Percentiles rank a stretch among this genome's conserved stretches.
phyloP scores from a whole-genome alignment of 1,140 invertebrate species.

The Eciton burchellii region DNA sequence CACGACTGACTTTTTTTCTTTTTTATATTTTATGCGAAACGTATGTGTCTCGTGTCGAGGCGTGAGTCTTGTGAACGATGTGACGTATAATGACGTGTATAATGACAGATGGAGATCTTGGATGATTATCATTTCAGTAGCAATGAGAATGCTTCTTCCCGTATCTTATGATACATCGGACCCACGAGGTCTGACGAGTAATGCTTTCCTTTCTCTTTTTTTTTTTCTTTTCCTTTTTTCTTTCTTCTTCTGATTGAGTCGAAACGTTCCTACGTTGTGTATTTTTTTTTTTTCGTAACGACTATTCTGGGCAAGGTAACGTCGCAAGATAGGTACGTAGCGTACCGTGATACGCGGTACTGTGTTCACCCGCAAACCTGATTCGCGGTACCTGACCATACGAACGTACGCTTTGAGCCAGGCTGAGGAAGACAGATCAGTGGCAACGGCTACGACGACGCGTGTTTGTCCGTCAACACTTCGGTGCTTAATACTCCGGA shows the following conservation, averaged over 20 bases:
- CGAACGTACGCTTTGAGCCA: neutral
- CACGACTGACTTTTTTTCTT: constrained; percentile 58
- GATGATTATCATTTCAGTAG: constrained; percentile 56
- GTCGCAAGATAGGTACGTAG: constrained; percentile 58
- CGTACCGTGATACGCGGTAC: constrained; percentile 59
- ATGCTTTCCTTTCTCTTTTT: constrained; percentile 40
- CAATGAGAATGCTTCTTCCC: constrained; percentile 55
- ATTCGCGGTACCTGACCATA: neutral
- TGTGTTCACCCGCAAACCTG: constrained; percentile 65
- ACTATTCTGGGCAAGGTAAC: constrained; percentile 54
- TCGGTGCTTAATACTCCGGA: neutral
- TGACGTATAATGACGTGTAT: constrained; percentile 56
- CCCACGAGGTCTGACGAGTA: constrained; percentile 41
- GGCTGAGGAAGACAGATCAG: constrained; percentile 23
- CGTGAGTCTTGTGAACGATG: constrained; percentile 63
- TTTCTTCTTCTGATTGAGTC: constrained; percentile 29
- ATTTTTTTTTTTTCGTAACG: constrained; percentile 20
- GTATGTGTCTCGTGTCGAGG: constrained; percentile 63
- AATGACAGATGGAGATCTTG: constrained; percentile 25
- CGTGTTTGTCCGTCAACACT: neutral
- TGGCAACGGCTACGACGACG: constrained; percentile 33
- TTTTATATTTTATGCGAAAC: constrained; percentile 50
- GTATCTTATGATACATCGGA: constrained; percentile 20
- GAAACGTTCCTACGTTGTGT: constrained; percentile 49
- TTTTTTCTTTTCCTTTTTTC: too few species aligned